phyloP scores from a whole-genome alignment of 2,113 vertebrate genomes.

The Scytalopus superciliaris region DNA sequence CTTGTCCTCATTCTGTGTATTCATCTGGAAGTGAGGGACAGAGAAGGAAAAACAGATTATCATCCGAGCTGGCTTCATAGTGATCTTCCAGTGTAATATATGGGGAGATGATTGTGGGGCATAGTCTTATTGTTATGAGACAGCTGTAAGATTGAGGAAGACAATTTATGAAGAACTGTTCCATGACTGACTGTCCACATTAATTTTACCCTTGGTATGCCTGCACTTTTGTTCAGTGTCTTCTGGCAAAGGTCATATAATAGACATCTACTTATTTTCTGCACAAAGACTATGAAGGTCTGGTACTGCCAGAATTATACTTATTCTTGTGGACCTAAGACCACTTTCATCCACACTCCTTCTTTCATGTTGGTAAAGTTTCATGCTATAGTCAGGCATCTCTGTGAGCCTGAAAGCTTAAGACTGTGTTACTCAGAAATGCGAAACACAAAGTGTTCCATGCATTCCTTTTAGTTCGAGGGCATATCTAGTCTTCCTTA shows the following conservation, averaged over 20 bases:
- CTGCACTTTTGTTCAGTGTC: background rate
- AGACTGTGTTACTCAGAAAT: background rate
- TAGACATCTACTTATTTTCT: background rate
- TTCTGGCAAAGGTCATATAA: background rate
- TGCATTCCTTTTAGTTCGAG: background rate
- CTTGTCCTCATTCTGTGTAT: background rate
- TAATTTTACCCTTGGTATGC: background rate
- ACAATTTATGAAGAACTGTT: background rate
- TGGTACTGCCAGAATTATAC: background rate
- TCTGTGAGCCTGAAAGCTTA: background rate
- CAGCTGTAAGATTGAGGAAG: background rate
- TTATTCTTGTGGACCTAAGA: background rate
- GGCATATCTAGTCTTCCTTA: background rate
- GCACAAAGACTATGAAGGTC: background rate
- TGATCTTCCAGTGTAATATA: background rate
- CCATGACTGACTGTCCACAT: background rate
- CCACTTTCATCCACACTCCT: background rate
- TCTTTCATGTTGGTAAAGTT: background rate
- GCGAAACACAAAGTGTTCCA: background rate
- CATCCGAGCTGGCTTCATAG: background rate
- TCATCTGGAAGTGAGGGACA: background rate
- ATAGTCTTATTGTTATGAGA: background rate
- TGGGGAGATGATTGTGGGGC: background rate
- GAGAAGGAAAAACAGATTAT: background rate
- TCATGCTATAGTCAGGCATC: background rate